phyloP scores from a whole-genome alignment of 1,140 invertebrate species.

The Drosophila ambigua region DNA sequence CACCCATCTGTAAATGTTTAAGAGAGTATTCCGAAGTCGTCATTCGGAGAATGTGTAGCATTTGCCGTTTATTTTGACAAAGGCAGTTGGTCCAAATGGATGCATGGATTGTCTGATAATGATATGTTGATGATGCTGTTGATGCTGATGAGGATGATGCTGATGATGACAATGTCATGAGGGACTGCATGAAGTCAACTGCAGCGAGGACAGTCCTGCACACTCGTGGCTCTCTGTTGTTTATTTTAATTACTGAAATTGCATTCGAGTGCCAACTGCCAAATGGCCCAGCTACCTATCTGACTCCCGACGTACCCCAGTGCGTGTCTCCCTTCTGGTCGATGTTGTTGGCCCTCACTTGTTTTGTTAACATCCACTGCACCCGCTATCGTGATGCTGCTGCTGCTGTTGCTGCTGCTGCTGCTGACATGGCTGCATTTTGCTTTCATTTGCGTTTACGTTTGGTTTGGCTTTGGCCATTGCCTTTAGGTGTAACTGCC shows the following conservation, averaged over 20 bases:
- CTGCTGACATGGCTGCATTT: conserved; percentile 69
- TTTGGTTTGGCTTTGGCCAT: conserved; percentile 69
- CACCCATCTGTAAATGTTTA: too few relatives aligned
- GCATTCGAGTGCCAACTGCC: conserved; percentile 81
- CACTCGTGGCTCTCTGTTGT: conserved; percentile 53
- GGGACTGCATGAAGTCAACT: conserved; percentile 26
- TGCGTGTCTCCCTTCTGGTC: not conserved
- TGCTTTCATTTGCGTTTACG: conserved; percentile 77
- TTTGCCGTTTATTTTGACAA: conserved; percentile 66
- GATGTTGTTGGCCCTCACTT: conserved; percentile 29
- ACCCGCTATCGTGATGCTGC: conserved; percentile 59
- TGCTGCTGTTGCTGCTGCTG: conserved; percentile 35
- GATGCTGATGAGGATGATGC: conserved; percentile 50
- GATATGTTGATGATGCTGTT: conserved; percentile 51
- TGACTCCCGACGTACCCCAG: conserved; percentile 3
- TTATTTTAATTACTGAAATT: conserved; percentile 84
- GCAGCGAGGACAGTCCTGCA: conserved; percentile 39
- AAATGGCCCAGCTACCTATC: conserved; percentile 46
- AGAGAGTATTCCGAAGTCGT: conserved; percentile 21
- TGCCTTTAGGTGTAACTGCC: conserved; percentile 57
- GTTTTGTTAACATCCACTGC: conserved; percentile 69
- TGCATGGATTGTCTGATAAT: conserved; percentile 60
- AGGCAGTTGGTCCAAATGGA: conserved; percentile 53
- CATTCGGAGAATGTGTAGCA: not conserved
- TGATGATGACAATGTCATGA: conserved; percentile 68